Percentiles rank a stretch among this genome's conserved stretches.
phyloP scores from a whole-genome alignment of 1,140 invertebrate genomes.

The Nasonia giraulti region DNA sequence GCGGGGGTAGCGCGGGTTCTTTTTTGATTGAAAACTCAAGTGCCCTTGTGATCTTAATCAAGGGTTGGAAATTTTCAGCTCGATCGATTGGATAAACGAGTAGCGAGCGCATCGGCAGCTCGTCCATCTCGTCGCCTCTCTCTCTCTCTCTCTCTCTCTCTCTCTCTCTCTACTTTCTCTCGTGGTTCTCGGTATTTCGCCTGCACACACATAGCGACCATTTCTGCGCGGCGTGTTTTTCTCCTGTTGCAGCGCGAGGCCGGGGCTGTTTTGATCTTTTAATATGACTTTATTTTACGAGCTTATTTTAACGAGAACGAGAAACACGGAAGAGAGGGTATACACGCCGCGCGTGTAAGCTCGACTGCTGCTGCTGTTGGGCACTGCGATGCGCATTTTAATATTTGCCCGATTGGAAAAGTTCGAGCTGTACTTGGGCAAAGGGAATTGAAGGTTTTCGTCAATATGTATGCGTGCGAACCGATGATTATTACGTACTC shows the following conservation, averaged over 20 bases:
- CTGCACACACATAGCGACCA: constrained; percentile 1
- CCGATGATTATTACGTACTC: too few relatives aligned
- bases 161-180: too few relatives aligned
- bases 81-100: constrained; percentile 67
- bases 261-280: constrained; percentile 45
- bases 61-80: constrained; percentile 67
- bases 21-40: constrained; percentile 70
- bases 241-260: constrained; percentile 7
- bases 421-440: neutral
- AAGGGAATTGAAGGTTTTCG: neutral
- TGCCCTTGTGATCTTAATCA: constrained; percentile 69
- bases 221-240: constrained; percentile 16
- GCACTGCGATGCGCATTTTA: constrained; percentile 20
- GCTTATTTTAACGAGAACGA: constrained; percentile 38
- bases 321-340: neutral
- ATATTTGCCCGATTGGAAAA: constrained; percentile 37
- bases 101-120: constrained; percentile 14
- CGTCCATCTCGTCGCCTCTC: neutral
- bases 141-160: neutral
- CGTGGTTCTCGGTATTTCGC: neutral
- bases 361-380: too few relatives aligned
- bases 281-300: constrained; percentile 51
- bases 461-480: too few relatives aligned
- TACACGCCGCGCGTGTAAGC: neutral
- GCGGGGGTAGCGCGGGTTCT: constrained; percentile 44